Conservation (phyloP, 2,888 invertebrate genomes). For the Oscheius sp. region DNA sequence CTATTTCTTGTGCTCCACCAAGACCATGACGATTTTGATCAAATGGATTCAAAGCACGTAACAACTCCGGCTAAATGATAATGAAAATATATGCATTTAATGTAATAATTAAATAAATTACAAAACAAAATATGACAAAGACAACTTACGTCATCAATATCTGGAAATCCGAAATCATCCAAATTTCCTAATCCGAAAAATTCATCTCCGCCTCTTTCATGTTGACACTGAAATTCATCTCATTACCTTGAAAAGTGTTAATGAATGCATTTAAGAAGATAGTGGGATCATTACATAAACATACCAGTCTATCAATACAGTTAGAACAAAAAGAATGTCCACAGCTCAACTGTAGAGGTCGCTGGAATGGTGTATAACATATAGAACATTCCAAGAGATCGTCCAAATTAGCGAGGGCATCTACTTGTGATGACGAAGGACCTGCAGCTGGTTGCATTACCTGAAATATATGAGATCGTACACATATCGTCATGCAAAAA, state of each 20-base stretch:
- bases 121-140: too few relatives aligned
- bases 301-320: slow-evolving; percentile 46
- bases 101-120: too few relatives aligned
- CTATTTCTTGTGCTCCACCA: slow-evolving; percentile 10
- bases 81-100: too few relatives aligned
- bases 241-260: neutral
- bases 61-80: neutral
- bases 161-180: neutral
- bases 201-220: too few relatives aligned
- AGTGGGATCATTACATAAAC: too few relatives aligned
- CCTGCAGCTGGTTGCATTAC: slow-evolving; percentile 3
- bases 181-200: neutral
- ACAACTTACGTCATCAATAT: neutral
- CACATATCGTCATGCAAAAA: neutral
- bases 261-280: neutral
- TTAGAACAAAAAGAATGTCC: slow-evolving; percentile 51
- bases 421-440: neutral
- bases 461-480: neutral
- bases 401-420: neutral
- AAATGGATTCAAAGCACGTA: neutral
- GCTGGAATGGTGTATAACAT: slow-evolving; percentile 52
- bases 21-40: neutral
- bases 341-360: slow-evolving; percentile 50
- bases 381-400: slow-evolving; percentile 56
- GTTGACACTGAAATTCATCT: too few relatives aligned